These are phyloP conservation scores for Odontomyia ornata DNA, from an alignment of 2,888 invertebrate genomes.

Conservation along the genomic window DNA sequence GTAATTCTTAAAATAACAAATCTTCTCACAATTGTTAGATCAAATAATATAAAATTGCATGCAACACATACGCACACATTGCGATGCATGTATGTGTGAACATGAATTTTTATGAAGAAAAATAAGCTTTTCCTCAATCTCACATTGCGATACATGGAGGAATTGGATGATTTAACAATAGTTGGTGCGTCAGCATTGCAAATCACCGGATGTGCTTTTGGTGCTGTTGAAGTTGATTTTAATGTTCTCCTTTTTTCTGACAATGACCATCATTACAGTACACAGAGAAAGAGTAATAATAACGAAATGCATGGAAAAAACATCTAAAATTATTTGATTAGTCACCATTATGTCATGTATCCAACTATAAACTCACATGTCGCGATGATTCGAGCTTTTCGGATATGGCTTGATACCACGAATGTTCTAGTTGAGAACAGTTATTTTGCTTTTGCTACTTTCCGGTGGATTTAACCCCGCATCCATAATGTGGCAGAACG, in stretches of 20 bases:
- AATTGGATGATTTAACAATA: background rate
- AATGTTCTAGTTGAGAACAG: constrained; percentile 1
- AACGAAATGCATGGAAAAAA: constrained; percentile 17
- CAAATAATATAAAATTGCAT: background rate
- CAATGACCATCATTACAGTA: constrained; percentile 24
- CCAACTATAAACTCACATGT: constrained; percentile 2
- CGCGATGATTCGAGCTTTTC: constrained; percentile 9
- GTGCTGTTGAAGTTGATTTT: constrained; percentile 21
- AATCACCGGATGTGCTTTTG: constrained; percentile 42
- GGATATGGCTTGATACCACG: background rate
- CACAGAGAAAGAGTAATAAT: constrained; percentile 26
- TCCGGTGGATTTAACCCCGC: background rate
- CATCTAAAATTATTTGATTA: constrained; percentile 35
- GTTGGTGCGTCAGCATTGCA: constrained; percentile 34
- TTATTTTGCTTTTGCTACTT: background rate
- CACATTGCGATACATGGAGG: background rate
- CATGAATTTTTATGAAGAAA: background rate
- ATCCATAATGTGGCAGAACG: too few relatives aligned
- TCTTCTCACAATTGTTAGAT: constrained; percentile 6
- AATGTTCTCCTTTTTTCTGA: constrained; percentile 21
- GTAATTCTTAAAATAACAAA: too few relatives aligned
- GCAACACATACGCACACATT: background rate
- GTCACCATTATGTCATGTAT: constrained; percentile 24
- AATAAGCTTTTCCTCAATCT: background rate
- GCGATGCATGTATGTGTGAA: background rate